phyloP scores from a whole-genome alignment of 35 echinoderm and acorn worm genomes.

The Heliocidaris erythrogramma region DNA sequence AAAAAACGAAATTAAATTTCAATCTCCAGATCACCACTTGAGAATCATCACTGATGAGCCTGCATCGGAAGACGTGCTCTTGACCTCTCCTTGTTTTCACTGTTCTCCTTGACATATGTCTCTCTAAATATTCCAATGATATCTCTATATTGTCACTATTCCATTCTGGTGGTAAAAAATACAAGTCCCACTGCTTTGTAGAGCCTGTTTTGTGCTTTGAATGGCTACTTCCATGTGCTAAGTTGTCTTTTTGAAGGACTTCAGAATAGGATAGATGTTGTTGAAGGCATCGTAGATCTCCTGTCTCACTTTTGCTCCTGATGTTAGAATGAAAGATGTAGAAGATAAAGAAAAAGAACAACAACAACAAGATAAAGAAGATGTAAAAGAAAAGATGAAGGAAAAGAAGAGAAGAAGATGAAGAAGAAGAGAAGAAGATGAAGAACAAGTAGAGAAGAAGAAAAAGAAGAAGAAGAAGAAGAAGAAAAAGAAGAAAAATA shows the following conservation, averaged over 20 bases:
- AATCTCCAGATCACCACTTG: not conserved
- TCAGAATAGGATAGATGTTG: slow-evolving; percentile 98
- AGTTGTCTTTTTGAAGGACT: slow-evolving; percentile 95
- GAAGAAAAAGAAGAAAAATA: no score
- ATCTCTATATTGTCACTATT: not conserved
- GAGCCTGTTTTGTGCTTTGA: not conserved
- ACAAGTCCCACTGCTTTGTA: not conserved
- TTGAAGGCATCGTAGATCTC: slow-evolving; percentile 99
- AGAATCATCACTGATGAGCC: not conserved
- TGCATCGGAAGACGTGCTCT: not conserved
- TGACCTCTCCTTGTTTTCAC: not conserved
- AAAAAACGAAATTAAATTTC: not conserved
- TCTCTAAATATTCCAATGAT: not conserved
- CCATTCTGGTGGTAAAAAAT: not conserved
- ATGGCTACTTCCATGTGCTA: slow-evolving; percentile 21
- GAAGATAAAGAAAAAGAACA: not conserved
- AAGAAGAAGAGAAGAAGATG: no score
- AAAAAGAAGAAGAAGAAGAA: no score
- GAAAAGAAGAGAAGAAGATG: no score
- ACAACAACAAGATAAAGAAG: not conserved
- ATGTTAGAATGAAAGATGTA: not conserved
- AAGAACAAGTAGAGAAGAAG: no score
- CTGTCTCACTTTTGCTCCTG: slow-evolving; percentile 97
- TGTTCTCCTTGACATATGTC: not conserved
- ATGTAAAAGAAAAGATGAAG: no score